Evolutionary conservation across 2,797 vertebrate species (phyloP).

Genomic region (Acanthopagrus latus): DNA sequence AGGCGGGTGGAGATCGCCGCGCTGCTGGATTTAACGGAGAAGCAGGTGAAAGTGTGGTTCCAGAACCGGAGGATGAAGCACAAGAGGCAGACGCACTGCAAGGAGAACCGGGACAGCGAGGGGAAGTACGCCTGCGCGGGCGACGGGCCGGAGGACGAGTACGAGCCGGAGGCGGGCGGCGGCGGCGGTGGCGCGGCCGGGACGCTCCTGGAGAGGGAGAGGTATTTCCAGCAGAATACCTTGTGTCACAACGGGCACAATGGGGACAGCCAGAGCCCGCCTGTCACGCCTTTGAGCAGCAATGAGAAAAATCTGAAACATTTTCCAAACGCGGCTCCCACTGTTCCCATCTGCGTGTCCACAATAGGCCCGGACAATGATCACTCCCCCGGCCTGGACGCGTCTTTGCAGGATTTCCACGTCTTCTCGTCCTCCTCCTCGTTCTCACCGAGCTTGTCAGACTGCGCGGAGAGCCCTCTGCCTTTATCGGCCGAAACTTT

Average conservation of each 20-base stretch:
- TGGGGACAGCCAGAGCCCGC: conserved; percentile 89
- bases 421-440: conserved; percentile 93
- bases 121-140: conserved; percentile 89
- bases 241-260: conserved; percentile 90
- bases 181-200: conserved; percentile 79
- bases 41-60: conserved; percentile 99
- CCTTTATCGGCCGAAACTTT: conserved; percentile 93
- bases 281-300: conserved; percentile 90
- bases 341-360: conserved; percentile 91
- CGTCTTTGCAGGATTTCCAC: conserved; percentile 93
- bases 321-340: conserved; percentile 93
- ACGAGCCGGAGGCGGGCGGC: conserved; percentile 87
- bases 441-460: conserved; percentile 94
- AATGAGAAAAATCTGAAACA: conserved; percentile 99
- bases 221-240: conserved; percentile 92
- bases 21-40: conserved; percentile 94
- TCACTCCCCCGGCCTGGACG: conserved; percentile 90
- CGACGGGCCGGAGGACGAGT: conserved; percentile 89
- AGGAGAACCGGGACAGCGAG: conserved; percentile 94
- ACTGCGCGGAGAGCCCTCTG: conserved; percentile 92
- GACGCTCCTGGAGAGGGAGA: conserved; percentile 91
- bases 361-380: conserved; percentile 96
- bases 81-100: conserved; percentile 96
- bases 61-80: conserved; percentile 99
- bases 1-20: conserved; percentile 95